Evolutionary conservation across 2,797 vertebrate species (phyloP), one percentile per base, ranked within the genome.

Genomic region (Rhinoraja longicauda): DNA sequence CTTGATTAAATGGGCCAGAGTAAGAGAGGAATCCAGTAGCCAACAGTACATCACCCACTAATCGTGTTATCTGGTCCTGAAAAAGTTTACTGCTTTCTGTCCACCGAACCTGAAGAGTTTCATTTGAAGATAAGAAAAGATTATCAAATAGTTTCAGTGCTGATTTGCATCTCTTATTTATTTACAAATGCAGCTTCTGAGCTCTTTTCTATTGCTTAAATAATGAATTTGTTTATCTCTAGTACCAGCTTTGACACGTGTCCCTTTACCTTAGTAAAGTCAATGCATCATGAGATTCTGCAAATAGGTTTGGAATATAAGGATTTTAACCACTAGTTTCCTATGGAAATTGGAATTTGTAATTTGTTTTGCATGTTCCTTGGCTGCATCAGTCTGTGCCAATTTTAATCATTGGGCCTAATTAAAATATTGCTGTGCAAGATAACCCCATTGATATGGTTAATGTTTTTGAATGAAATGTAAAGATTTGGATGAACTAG

Each of bases 21-120:
- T 98, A 98, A 62, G 97, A 98, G 59, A 98, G 96, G 95, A 98
- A 98, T 94, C 97, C 97, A 0, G 97, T 96, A 62, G 96, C 96
- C 94, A 98, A 94, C 67, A 98, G 96, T 81, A 97, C 97, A 93
- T 98, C 97, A 0, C 97, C 97, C 0, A 98, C 97, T 94, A 98
- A 94, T 93, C 96, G 93, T 64, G 79, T 93, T 93, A 97, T 97
- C 95, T 97, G 97, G 93, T 95, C 96, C 95, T 97, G 96, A 93
- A 98, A 97, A 26, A 93, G 96, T 75, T 95, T 95, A 45, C 97
- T 97, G 95, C 97, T 98, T 94, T 96, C 94, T 26, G 97, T 98
- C 97, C 97, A 98, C 2, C 97, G 97, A 75, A 97, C 94, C 97
- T 98, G 95, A 57, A 24, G 84, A 62, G 90, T 76, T 67, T 59